Evolutionary conservation across 2,888 invertebrate genomes (phyloP), one percentile per base, ranked within the genome.

Genomic region (Thymelicus acteon): DNA sequence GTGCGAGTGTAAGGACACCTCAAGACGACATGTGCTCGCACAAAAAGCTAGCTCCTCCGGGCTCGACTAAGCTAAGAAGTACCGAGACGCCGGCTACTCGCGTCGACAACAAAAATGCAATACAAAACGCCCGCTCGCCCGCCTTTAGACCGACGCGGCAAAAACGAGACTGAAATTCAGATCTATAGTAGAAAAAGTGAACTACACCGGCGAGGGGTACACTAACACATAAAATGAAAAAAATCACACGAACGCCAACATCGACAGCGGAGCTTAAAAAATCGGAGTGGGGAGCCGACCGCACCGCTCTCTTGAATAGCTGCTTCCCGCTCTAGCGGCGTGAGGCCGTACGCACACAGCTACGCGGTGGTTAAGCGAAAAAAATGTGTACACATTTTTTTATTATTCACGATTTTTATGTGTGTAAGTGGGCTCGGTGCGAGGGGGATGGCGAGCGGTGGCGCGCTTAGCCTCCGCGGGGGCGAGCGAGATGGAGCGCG

Each of bases 171-270:
- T 94, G 94, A 94, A 93, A 87, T 92, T 93, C 93, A 92, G 93
- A 93, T 94, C 94, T 93, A 94, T 94, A 94, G 94, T 94, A 94
- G 93, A 94, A 94, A 94, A 94, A 94, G 93, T 91, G 90, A 93
- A 93, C 93, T 92, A 93, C 93, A 91, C 92, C 89, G 90, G 89
- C 92, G 93, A 92, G 93, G 93, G 93, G 91, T 92, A 93, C 93
- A 93, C 93, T 88, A 91, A 92, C 92, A 93, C 93, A 93, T 92
- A 89, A 93, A 92, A 92, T 91, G 94, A 90, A 93, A 93, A 93
- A 93, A 93, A 93, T 91, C 89, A 90, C 92, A 93, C 90, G 83
- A 84, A 92, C 91, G 87, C 90, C 81, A 85, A 92, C 93, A 92
- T 88, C 79, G 81, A 89, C 85, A 86, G 79, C 82, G 81, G 84